Conservation (phyloP, 1,140 invertebrate species). For the Drosophila parabipectinata region DNA sequence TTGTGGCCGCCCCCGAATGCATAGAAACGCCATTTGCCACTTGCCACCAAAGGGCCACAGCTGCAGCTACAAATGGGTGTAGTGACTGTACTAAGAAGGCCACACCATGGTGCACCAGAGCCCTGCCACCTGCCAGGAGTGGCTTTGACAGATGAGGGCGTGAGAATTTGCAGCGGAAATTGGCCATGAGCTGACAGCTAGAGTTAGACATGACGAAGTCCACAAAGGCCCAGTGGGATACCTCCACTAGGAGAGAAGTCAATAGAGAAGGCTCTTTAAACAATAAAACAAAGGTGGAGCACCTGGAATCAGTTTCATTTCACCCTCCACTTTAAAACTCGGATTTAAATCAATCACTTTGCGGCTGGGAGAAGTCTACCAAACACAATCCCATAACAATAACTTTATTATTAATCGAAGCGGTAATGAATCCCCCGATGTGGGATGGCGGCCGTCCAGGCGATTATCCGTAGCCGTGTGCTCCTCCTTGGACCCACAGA, state of each 20-base stretch:
- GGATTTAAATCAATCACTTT: conserved; percentile 21
- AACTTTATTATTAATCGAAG: conserved; percentile 36
- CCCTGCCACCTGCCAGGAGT: conserved; percentile 6
- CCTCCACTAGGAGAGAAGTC: not conserved
- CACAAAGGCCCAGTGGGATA: not conserved
- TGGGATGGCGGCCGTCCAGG: not conserved
- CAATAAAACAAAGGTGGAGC: no score
- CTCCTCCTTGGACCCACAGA: conserved; percentile 23
- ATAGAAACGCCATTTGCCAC: conserved; percentile 36
- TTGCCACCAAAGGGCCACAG: conserved; percentile 8
- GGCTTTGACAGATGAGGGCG: conserved; percentile 42
- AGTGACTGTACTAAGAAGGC: conserved; percentile 35
- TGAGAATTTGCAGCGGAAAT: conserved; percentile 25
- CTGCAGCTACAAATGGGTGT: not conserved
- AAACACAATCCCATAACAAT: conserved; percentile 29
- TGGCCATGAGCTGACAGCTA: conserved; percentile 18
- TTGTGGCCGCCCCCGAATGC: conserved; percentile 22
- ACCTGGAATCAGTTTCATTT: no score
- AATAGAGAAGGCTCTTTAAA: not conserved
- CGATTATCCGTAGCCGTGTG: conserved; percentile 9
- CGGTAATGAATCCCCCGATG: conserved; percentile 30
- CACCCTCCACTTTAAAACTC: conserved; percentile 3
- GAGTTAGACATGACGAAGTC: conserved; percentile 17
- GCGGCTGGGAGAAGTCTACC: conserved; percentile 14
- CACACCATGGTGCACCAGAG: not conserved